Evolutionary conservation across 2,797 vertebrate genomes (phyloP).

Genomic region (Acrossocheilus fasciatus): DNA sequence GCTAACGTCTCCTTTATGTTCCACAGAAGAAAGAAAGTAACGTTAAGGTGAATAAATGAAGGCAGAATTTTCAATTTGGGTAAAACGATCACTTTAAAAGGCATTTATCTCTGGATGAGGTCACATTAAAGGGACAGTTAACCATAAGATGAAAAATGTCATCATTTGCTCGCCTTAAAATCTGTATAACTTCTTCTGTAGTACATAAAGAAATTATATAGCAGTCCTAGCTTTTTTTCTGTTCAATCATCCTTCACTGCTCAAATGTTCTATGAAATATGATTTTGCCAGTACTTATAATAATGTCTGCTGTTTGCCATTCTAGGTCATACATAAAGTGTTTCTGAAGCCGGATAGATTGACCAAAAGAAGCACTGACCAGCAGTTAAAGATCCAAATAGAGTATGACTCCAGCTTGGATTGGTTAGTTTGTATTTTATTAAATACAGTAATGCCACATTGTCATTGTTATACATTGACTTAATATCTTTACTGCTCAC

Average conservation of each 20-base stretch:
- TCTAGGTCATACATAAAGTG: constrained; percentile 88
- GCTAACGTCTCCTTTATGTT: background rate
- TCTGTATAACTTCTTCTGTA: background rate
- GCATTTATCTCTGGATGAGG: background rate
- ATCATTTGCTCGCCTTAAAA: background rate
- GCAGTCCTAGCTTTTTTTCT: background rate
- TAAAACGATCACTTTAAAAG: background rate
- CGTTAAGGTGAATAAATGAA: background rate
- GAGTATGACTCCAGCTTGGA: constrained; percentile 92
- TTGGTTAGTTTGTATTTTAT: constrained; percentile 77
- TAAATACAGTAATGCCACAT: constrained; percentile 29
- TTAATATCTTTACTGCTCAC: constrained; percentile 49
- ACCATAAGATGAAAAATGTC: background rate
- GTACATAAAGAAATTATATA: background rate
- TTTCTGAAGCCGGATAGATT: constrained; percentile 85
- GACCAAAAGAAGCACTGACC: constrained; percentile 85
- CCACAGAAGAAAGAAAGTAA: background rate
- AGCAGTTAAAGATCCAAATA: constrained; percentile 88
- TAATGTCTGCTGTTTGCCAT: background rate
- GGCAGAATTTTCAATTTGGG: background rate
- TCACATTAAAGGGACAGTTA: background rate
- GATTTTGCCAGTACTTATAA: background rate
- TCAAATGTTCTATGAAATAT: background rate
- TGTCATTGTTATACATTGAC: background rate
- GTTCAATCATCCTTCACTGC: background rate